These are phyloP conservation scores for Tetramorium parvispinum DNA, from an alignment of 1,140 invertebrate genomes.

Conservation along the genomic window DNA sequence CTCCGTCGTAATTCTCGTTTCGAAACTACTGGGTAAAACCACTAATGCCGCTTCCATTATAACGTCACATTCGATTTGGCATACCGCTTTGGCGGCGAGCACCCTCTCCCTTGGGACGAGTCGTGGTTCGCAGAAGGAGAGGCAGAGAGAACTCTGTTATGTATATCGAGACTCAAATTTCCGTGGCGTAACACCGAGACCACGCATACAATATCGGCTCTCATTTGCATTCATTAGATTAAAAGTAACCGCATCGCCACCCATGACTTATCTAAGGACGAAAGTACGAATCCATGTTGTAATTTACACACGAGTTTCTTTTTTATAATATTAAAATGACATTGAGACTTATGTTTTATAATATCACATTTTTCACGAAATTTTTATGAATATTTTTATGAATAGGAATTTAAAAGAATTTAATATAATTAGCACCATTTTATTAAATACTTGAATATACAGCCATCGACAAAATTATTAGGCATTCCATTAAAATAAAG, in stretches of 20 bases:
- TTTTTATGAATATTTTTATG: neutral
- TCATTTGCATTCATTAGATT: conserved; percentile 76
- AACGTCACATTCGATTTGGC: conserved; percentile 82
- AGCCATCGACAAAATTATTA: too few species aligned
- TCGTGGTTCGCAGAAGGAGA: conserved; percentile 7
- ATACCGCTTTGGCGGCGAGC: conserved; percentile 65
- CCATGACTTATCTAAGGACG: neutral
- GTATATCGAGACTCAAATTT: conserved; percentile 70
- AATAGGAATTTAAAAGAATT: neutral
- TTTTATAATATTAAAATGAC: neutral
- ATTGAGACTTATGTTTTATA: neutral
- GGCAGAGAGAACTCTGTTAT: conserved; percentile 27
- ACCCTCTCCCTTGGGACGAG: conserved; percentile 43
- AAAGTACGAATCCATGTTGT: neutral
- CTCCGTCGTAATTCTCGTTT: conserved; percentile 68
- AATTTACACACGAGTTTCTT: neutral
- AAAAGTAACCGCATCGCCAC: conserved; percentile 25
- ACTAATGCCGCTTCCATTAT: conserved; percentile 82
- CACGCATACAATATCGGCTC: conserved; percentile 37
- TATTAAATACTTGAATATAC: neutral
- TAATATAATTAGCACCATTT: neutral
- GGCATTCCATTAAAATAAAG: too few species aligned
- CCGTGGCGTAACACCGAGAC: conserved; percentile 70
- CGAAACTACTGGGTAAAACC: conserved; percentile 74
- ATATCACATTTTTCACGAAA: neutral